A percentile compares a stretch with the other conserved stretches of the same genome.
phyloP scores from a whole-genome alignment of 2,113 vertebrate species.

The Limnothrissa miodon region DNA sequence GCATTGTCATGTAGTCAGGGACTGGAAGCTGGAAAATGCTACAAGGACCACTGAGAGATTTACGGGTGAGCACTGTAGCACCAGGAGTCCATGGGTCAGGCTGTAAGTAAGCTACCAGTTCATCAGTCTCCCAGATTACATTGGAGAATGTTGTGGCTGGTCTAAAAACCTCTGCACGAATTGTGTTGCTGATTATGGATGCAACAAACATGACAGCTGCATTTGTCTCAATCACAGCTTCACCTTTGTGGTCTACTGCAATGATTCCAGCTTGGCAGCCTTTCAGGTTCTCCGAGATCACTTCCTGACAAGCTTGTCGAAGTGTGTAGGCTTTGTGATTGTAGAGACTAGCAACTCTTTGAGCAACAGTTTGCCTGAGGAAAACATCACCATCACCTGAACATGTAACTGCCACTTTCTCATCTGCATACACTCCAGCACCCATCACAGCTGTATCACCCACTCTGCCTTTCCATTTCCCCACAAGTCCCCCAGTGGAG shows the following conservation, averaged over 20 bases:
- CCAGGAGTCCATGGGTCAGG: slow-evolving; percentile 71
- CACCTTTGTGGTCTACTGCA: slow-evolving; percentile 65
- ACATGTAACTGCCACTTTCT: slow-evolving; percentile 69
- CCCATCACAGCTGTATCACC: slow-evolving; percentile 76
- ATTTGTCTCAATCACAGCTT: slow-evolving; percentile 69
- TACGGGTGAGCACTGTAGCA: slow-evolving; percentile 66
- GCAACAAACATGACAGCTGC: slow-evolving; percentile 72
- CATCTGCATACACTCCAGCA: slow-evolving; percentile 73
- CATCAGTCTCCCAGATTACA: slow-evolving; percentile 73
- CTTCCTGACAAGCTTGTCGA: slow-evolving; percentile 67
- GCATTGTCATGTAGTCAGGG: slow-evolving; percentile 60
- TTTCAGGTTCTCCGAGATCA: slow-evolving; percentile 64
- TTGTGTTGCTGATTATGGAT: slow-evolving; percentile 57
- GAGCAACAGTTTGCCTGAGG: slow-evolving; percentile 70
- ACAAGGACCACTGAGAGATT: slow-evolving; percentile 55
- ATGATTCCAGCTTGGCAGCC: slow-evolving; percentile 70
- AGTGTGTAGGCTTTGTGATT: slow-evolving; percentile 67
- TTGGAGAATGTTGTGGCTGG: slow-evolving; percentile 55
- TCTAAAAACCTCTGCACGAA: slow-evolving; percentile 64
- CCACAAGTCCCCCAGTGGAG: slow-evolving; percentile 73
- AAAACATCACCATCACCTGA: slow-evolving; percentile 77
- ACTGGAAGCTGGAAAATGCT: slow-evolving; percentile 68
- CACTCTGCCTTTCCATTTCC: slow-evolving; percentile 72
- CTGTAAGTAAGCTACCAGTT: slow-evolving; percentile 69
- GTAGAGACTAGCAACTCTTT: slow-evolving; percentile 73